These are phyloP conservation scores for Otolemur crassicaudatus DNA, from an alignment of 2,797 vertebrate species.

Conservation along the genomic window DNA sequence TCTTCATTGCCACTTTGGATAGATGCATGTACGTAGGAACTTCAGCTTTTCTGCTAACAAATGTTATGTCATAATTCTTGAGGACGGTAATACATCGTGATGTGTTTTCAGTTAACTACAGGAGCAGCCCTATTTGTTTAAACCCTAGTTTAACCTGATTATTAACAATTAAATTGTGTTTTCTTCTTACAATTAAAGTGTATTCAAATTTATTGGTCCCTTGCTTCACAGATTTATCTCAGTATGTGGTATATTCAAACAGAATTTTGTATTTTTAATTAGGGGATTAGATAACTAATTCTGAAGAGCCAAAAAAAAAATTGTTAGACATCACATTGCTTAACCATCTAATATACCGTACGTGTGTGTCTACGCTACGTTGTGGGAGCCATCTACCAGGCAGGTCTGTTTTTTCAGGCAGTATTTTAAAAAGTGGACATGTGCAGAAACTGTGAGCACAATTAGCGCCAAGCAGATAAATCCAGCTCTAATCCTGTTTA, in stretches of 20 bases:
- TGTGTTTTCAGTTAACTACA: constrained; percentile 57
- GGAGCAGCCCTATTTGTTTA: constrained; percentile 76
- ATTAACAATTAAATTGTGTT: constrained; percentile 83
- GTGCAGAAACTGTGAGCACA: constrained; percentile 93
- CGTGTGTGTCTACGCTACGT: constrained; percentile 80
- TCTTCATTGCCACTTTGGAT: background rate
- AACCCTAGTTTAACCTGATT: constrained; percentile 81
- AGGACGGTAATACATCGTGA: background rate
- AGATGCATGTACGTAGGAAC: background rate
- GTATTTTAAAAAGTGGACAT: constrained; percentile 89
- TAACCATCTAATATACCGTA: constrained; percentile 79
- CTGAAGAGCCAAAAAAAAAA: constrained; percentile 83
- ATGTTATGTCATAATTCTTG: constrained; percentile 8
- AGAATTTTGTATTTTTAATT: constrained; percentile 87
- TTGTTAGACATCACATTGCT: constrained; percentile 75
- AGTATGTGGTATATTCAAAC: constrained; percentile 85
- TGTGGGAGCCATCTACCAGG: constrained; percentile 82
- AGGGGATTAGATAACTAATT: constrained; percentile 84
- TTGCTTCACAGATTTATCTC: constrained; percentile 84
- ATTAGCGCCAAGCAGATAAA: constrained; percentile 96
- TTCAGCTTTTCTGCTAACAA: constrained; percentile 30
- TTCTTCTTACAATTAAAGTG: constrained; percentile 82
- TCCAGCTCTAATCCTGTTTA: constrained; percentile 95
- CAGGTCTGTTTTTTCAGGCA: constrained; percentile 84
- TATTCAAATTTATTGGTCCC: constrained; percentile 83